Conservation (phyloP, 1,140 invertebrate genomes). For the Doryteuthis pealeii region DNA sequence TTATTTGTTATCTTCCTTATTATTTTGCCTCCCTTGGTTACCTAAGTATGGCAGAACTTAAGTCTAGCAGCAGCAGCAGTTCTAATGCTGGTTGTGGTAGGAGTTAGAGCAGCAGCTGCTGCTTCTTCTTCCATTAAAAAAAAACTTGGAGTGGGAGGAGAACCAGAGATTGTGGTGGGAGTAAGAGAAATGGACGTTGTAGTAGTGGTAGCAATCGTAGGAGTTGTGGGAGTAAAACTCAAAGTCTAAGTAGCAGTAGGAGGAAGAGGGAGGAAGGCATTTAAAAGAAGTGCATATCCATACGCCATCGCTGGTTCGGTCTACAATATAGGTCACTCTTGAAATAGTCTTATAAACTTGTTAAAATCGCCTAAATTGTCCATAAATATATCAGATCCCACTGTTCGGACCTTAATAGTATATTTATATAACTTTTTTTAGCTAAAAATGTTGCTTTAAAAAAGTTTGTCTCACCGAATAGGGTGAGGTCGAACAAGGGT, state of each 20-base stretch:
- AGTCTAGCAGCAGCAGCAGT: too few relatives aligned
- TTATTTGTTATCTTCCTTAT: neutral
- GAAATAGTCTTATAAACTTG: neutral
- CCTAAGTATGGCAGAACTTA: neutral
- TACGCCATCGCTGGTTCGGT: neutral
- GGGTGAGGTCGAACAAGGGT: slow-evolving; percentile 15
- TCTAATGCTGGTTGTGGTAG: too few relatives aligned
- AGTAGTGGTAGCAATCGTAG: neutral
- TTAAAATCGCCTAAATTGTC: neutral
- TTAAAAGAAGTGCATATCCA: neutral
- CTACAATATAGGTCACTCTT: slow-evolving; percentile 1
- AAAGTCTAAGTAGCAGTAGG: neutral
- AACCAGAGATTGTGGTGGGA: neutral
- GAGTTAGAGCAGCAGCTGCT: too few relatives aligned
- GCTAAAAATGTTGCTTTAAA: neutral
- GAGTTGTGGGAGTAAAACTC: neutral
- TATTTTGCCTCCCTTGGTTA: neutral
- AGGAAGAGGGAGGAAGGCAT: neutral
- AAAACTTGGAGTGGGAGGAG: neutral
- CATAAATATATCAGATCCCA: neutral
- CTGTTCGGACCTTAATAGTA: neutral
- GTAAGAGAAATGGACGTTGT: neutral
- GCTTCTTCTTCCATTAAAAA: too few relatives aligned
- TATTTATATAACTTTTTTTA: neutral
- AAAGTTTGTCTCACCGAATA: neutral